Evolutionary conservation across 1,140 invertebrate species (phyloP), one percentile per base, ranked within the genome.

Genomic region (Euura lappo): DNA sequence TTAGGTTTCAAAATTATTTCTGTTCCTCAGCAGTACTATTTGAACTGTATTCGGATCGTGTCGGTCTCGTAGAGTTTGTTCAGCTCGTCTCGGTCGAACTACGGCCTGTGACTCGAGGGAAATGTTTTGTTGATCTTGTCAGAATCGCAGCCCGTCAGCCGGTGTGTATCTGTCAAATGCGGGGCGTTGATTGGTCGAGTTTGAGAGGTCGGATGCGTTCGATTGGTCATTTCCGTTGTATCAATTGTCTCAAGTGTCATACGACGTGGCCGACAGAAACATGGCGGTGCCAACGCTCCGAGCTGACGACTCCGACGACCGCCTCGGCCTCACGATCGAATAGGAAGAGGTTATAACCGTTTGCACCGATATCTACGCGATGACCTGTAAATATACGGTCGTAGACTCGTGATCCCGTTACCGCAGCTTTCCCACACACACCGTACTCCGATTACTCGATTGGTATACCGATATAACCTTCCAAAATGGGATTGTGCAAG

Each of bases 401-500:
- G 28, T 28, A 28, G 28, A 28, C 28, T 28, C 1, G 28, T 28
- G 28, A 28, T 28, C 28, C 28, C 28, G 28, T 28, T 28, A 28
- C 28, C 28, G 28, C 1, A 28, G 8, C 60, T 64, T 64, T 64
- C 8, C 8, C 8, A 64, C 8, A 64, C 13, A 10, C 60, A 64
- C 8, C 8, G 13, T 10, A 64, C 8, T 10, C 60, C 8, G 60
- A 64, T 64, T 64, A 13, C 13, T 64, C 13, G 60, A 64, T 10
- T 64, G 60, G 13, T 71, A 71, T 28, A 28, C 1, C 28, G 28
- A 28, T 28, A 28, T 28, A 28, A 44, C n/a, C 45, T 60, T 65
- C 71, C 71, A 88, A 78, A 75, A 99, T 99, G 98, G 98, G 98
- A 67, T 90, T 99, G 43, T 99, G 98, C 88, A 99, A 99, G 86